Conservation (phyloP, 2,888 invertebrate genomes). For the Geophilus truncorum region DNA sequence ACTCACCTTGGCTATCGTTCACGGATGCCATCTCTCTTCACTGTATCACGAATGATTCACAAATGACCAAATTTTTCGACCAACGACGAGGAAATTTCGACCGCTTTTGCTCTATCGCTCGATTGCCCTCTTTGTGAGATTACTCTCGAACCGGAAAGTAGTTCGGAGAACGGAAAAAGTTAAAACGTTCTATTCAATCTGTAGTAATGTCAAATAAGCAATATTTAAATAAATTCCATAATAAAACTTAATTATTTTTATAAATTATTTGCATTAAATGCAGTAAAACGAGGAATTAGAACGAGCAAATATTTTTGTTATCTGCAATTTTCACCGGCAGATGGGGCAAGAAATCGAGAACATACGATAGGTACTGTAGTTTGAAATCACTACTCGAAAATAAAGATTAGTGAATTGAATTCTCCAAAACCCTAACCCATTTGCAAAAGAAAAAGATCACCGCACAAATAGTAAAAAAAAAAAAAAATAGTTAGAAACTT, state of each 20-base stretch:
- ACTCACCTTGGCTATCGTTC: conserved; percentile 29
- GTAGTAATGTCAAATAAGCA: not conserved
- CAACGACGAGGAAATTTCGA: conserved; percentile 1
- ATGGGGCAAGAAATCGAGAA: no score
- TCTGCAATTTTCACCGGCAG: no score
- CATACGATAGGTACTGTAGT: no score
- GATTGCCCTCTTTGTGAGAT: conserved; percentile 18
- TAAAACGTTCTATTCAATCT: not conserved
- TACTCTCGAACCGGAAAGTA: conserved; percentile 15
- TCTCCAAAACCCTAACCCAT: no score
- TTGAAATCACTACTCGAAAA: no score
- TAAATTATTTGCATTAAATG: not conserved
- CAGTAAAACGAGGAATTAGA: no score
- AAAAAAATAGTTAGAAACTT: no score
- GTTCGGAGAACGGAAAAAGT: not conserved
- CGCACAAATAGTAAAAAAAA: no score
- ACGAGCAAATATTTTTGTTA: no score
- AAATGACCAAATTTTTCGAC: conserved; percentile 14
- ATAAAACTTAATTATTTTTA: not conserved
- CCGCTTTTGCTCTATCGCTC: conserved; percentile 15
- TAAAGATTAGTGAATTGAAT: no score
- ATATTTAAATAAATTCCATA: not conserved
- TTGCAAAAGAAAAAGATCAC: no score
- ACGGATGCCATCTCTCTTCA: conserved; percentile 29
- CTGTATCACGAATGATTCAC: conserved; percentile 4